A percentile compares a stretch with the other conserved stretches of the same genome.
These are phyloP conservation scores for Nyctereutes procyonoides DNA, from an alignment of 2,113 vertebrate species.

Conservation along the genomic window DNA sequence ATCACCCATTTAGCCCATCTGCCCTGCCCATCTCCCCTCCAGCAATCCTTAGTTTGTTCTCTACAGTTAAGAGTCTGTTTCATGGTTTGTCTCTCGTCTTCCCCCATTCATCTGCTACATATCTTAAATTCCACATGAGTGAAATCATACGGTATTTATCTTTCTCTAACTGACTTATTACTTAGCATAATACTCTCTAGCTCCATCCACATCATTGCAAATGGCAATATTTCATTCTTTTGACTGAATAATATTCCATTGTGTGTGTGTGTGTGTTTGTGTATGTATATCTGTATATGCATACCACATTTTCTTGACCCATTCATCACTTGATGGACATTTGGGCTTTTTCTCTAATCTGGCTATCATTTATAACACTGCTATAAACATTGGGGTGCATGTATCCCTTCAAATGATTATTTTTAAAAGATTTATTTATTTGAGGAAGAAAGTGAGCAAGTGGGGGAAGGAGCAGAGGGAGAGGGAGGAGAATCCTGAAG, in stretches of 20 bases:
- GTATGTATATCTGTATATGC: too few relatives aligned
- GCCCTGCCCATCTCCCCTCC: neutral
- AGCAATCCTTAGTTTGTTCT: neutral
- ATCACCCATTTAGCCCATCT: neutral
- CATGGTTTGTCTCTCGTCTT: neutral
- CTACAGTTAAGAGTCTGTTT: neutral
- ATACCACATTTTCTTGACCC: neutral
- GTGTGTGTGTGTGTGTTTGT: neutral
- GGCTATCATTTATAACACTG: neutral
- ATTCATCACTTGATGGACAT: neutral
- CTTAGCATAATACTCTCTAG: neutral
- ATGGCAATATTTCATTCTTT: neutral
- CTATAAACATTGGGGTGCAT: neutral
- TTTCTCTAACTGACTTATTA: neutral
- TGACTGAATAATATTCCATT: neutral
- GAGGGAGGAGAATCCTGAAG: neutral
- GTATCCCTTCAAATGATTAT: neutral
- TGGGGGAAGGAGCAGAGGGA: neutral
- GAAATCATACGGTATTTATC: neutral
- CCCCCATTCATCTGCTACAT: neutral
- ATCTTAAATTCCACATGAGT: neutral
- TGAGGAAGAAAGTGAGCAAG: neutral
- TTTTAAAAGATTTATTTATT: neutral
- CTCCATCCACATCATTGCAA: neutral
- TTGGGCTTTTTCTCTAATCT: neutral